Base-by-base conservation (phyloP, 2,797 vertebrate species). In the Pelodytes ibericus region DNA sequence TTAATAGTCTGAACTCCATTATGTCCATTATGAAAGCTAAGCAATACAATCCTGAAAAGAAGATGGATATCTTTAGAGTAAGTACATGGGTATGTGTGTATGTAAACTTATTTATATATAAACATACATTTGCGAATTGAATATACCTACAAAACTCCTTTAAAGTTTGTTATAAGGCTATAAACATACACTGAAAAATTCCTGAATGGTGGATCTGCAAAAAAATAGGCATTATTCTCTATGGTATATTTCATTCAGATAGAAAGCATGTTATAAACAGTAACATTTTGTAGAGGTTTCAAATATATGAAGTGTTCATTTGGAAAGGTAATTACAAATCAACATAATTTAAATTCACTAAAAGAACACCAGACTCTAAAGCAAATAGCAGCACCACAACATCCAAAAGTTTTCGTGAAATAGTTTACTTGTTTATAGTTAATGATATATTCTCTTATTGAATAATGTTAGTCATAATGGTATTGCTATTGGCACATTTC, bases 1-100 rank as follows among this genome's bases (percentile, higher is more conserved):
- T 70, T 77, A 77, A 77, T 70, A 76, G 74, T 58, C 33, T 57
- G 18, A 20, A 64, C 74, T 77, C 74, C 74, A 58, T 77, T 57
- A 64, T 71, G 74, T 64, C 67, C 63, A 58, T n/a, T n/a, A n/a
- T 60, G 60, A 58, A 77, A 67, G 74, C 67, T 71, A 77, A 58
- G 49, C 51, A 63, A 47, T 59, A 27, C 44, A 49, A 25, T 18
- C 62, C 13, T 13, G 57, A 75, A 58, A 61, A 61, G 29, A 69
- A 71, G 67, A 71, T 71, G 51, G 60, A 64, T 71, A 47, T 59
- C 33, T 24, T 3, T 25, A 71, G 30, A 64, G 27, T 56, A 75
- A 68, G 30, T 53, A 61, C 26, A 69, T 58, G 30, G 15, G 27
- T 75, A 53, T 69, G 44, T 61, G 16, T 53, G 15, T 57, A 60